phyloP scores from a whole-genome alignment of 2,113 vertebrate species.

The Pseudorasbora parva region DNA sequence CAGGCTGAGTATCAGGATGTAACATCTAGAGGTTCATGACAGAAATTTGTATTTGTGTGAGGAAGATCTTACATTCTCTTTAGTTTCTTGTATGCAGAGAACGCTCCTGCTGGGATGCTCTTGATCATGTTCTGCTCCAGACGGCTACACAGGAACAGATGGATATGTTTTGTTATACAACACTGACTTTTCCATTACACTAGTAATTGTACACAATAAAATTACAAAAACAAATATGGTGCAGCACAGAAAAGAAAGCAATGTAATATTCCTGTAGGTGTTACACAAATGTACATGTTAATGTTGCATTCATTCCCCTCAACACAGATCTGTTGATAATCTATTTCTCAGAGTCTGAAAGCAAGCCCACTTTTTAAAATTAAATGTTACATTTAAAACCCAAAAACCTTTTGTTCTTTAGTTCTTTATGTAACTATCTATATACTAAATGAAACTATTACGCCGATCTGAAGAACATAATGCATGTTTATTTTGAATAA shows the following conservation, averaged over 20 bases:
- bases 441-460: background rate
- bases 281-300: background rate
- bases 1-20: too few species aligned
- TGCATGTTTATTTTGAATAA: background rate
- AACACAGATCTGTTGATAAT: background rate
- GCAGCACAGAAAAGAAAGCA: background rate
- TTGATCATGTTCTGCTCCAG: conserved; percentile 98
- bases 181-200: conserved; percentile 10
- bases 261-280: background rate
- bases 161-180: background rate
- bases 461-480: background rate
- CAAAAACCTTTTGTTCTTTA: background rate
- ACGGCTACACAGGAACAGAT: conserved; percentile 77
- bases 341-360: background rate
- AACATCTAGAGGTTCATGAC: too few species aligned
- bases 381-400: background rate
- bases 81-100: conserved; percentile 94
- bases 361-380: background rate
- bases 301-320: background rate
- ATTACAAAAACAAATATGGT: conserved; percentile 12
- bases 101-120: conserved; percentile 89
- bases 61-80: conserved; percentile 92
- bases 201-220: conserved; percentile 6
- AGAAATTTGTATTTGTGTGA: background rate
- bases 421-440: background rate